Evolutionary conservation across 2,888 invertebrate genomes (phyloP), one percentile per base, ranked within the genome.

Genomic region (Trachelus tabidus): DNA sequence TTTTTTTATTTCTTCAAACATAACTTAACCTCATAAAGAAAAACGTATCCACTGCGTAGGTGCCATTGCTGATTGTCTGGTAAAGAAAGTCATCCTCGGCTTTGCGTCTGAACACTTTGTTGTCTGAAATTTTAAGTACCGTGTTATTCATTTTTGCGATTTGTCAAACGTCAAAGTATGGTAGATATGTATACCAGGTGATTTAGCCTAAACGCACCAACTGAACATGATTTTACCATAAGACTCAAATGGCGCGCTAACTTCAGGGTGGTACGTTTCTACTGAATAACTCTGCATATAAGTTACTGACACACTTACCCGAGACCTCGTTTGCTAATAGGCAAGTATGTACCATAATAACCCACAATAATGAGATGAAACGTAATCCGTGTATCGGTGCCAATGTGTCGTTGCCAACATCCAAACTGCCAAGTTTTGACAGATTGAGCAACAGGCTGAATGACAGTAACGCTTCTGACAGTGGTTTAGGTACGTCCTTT

Each of bases 11-110:
- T 56, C 2, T 23, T 56, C 56, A 23, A 56, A 23, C 9, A 1
- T 56, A 56, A 94, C 95, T 94, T 94, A 73, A 94, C 95, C 95
- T 94, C 74, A 94, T 93, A 82, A 94, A 94, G 83, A 95, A 94
- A 85, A 94, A 93, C 1, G 94, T 94, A 85, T 94, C 94, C 30
- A 94, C 94, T 0, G 94, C 93, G 79, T 94, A 92, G 0, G 93
- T 93, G 30, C 94, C 94, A 73, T 93, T 93, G 30, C 92, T 91
- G 37, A 94, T 84, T 31, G 93, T 92, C 83, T 93, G 92, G 87
- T 93, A 93, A 0, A 93, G 85, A 82, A 92, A 92, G 79, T 92
- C 92, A 11, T 87, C 83, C 79, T 91, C 91, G 15, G 88, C 89
- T 68, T 92, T 91, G 76, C 91, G 90, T 68, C 92, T 85, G 81